phyloP scores from a whole-genome alignment of 1,140 invertebrate genomes.

The Drosophila willistoni region DNA sequence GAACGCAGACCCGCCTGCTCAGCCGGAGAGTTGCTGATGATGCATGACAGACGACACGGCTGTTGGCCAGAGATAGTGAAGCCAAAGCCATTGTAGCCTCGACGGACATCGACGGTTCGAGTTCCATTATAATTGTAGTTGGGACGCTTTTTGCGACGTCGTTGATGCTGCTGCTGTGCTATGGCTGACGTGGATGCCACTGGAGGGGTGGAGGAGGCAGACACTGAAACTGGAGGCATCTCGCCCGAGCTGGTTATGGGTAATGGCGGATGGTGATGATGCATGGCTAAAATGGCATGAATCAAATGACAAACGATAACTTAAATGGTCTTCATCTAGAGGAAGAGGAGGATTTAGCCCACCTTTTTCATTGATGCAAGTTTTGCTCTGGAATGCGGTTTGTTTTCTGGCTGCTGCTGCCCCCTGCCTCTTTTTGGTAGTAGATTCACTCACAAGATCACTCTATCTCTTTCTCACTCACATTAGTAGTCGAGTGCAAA shows the following conservation, averaged over 20 bases:
- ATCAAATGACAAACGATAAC: slow-evolving; percentile 20
- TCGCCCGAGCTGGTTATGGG: slow-evolving; percentile 57
- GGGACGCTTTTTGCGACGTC: slow-evolving; percentile 83
- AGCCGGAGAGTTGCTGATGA: slow-evolving; percentile 92
- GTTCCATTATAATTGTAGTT: slow-evolving; percentile 84
- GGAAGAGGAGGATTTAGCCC: slow-evolving; percentile 40
- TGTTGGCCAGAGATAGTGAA: slow-evolving; percentile 97
- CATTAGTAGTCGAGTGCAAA: slow-evolving; percentile 51
- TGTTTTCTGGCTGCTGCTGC: slow-evolving; percentile 26
- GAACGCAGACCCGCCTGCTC: slow-evolving; percentile 93
- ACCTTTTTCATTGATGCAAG: slow-evolving; percentile 71
- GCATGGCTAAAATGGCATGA: slow-evolving; percentile 47
- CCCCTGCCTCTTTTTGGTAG: slow-evolving; percentile 51
- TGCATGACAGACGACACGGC: slow-evolving; percentile 94
- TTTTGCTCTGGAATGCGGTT: slow-evolving; percentile 68
- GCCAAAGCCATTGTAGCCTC: slow-evolving; percentile 94
- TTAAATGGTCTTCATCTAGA: slow-evolving; percentile 9
- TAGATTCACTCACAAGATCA: slow-evolving; percentile 25
- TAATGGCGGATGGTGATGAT: slow-evolving; percentile 75
- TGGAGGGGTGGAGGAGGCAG: slow-evolving; percentile 22
- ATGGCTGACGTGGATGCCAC: slow-evolving; percentile 16
- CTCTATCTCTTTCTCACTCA: slow-evolving; percentile 41
- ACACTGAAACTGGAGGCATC: slow-evolving; percentile 21
- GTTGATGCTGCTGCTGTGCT: slow-evolving; percentile 57
- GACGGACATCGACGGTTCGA: slow-evolving; percentile 92